These are phyloP conservation scores for Leptodactylus fuscus DNA, from an alignment of 2,113 vertebrate species.

Conservation along the genomic window DNA sequence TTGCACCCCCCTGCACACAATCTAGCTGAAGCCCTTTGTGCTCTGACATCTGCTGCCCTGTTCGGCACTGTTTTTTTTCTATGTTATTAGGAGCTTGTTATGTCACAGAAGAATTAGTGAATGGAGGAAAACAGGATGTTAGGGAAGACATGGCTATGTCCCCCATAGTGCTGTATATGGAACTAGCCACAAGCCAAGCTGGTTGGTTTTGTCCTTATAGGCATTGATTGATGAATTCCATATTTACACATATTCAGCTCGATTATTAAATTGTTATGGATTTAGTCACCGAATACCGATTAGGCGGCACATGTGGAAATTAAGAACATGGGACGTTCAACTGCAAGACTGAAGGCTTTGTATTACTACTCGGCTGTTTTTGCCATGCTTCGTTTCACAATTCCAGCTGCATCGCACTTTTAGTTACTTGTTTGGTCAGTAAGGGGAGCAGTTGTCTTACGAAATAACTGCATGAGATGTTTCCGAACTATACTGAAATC, in stretches of 20 bases:
- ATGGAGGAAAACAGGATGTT: constrained; percentile 9
- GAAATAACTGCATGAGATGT: constrained; percentile 11
- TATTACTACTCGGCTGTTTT: neutral
- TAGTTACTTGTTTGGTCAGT: constrained; percentile 43
- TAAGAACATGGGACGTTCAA: neutral
- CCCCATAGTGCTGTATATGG: neutral
- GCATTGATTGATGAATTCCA: neutral
- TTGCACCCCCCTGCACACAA: constrained; percentile 48
- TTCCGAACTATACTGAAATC: neutral
- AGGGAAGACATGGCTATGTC: neutral
- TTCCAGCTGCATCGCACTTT: neutral
- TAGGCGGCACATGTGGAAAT: neutral
- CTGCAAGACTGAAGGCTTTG: neutral
- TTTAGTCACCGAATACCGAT: neutral
- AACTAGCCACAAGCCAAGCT: neutral
- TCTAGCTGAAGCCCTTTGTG: constrained; percentile 58
- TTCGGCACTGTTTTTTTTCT: constrained; percentile 37
- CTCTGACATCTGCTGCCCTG: constrained; percentile 60
- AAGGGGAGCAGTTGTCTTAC: constrained; percentile 41
- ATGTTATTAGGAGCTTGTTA: constrained; percentile 55
- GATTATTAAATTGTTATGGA: constrained; percentile 6
- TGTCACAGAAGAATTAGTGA: constrained; percentile 44
- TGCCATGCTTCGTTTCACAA: neutral
- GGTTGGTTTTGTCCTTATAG: too few species aligned
- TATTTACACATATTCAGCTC: neutral